Base-by-base conservation (phyloP, 1,140 invertebrate species). In the Araneus ventricosus region DNA sequence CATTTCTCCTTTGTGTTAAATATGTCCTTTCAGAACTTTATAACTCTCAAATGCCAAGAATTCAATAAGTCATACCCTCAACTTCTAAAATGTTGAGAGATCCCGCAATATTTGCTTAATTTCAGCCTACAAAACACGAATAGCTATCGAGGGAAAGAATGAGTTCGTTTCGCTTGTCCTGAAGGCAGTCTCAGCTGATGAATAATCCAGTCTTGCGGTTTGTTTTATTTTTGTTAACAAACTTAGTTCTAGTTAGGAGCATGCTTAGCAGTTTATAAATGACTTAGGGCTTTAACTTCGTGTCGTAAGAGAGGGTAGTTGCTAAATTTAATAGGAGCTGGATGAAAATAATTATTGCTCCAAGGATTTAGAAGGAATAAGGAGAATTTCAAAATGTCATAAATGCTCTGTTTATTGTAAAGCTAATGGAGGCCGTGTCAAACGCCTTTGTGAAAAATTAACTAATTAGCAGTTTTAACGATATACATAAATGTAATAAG, bases 301-400 rank as follows among this genome's bases (percentile, higher is more conserved):
- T 75, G 20, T 75, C 14, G 4, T 57, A 24, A 52, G 45, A 30
- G 39, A 45, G 39, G 24, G 41, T 20, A n/a, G n/a, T 30, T 84
- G 2, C 14, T 52, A 41, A 37, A 52, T 45, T 27, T 84, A 84
- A 52, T 57, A 20, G 41, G 45, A 84, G 0, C 14, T 45, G 27
- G 82, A 24, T 84, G 27, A 57, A 57, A 57, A 30, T 41, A 84
- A 75, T 75, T 34, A 75, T 75, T 34, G 70, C 34, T 75, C 8
- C 5, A 34, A 75, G 14, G 70, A 37, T 75, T 75, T 75, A 75
- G 14, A 14, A 34, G 70, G 70, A 75, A 30, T 75, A 75, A 2
- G 70, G 70, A 8, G 24, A 84, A 52, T 84, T 84, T 84, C 82
- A 52, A 30, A 75, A 75, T 75, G 82, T 84, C 82, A n/a, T 84